Conservation (phyloP, 2,113 vertebrate species). For the Heptranchias perlo region DNA sequence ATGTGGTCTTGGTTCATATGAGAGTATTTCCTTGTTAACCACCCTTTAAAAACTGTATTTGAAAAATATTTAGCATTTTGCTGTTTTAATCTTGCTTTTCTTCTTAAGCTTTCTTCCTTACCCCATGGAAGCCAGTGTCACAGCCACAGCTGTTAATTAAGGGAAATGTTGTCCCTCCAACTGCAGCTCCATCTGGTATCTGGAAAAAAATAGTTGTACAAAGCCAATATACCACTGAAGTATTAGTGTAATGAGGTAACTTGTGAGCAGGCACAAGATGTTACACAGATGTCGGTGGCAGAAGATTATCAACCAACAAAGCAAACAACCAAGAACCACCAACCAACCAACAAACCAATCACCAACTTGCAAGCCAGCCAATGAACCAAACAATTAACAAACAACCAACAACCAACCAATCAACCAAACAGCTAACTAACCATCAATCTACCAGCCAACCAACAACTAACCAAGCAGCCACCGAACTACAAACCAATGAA, state of each 20-base stretch:
- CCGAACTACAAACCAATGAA: no score
- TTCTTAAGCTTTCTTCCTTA: background rate
- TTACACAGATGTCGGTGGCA: background rate
- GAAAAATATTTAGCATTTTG: background rate
- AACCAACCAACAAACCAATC: no score
- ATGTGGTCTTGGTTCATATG: background rate
- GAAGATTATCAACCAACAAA: background rate
- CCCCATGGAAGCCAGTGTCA: no score
- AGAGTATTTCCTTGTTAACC: background rate
- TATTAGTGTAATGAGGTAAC: background rate
- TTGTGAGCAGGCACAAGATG: background rate
- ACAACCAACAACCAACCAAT: background rate
- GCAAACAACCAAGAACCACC: background rate
- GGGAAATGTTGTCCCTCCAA: background rate
- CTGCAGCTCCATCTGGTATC: background rate
- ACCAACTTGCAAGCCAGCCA: background rate
- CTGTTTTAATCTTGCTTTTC: background rate
- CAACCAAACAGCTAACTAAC: no score
- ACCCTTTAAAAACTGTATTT: background rate
- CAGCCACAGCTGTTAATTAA: background rate
- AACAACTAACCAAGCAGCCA: no score
- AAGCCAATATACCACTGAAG: background rate
- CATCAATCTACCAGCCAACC: no score
- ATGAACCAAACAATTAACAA: background rate
- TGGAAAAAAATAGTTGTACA: background rate